A percentile compares a stretch with the other conserved stretches of the same genome.
phyloP scores from a whole-genome alignment of 2,797 vertebrate genomes.

The Falco rusticolus region DNA sequence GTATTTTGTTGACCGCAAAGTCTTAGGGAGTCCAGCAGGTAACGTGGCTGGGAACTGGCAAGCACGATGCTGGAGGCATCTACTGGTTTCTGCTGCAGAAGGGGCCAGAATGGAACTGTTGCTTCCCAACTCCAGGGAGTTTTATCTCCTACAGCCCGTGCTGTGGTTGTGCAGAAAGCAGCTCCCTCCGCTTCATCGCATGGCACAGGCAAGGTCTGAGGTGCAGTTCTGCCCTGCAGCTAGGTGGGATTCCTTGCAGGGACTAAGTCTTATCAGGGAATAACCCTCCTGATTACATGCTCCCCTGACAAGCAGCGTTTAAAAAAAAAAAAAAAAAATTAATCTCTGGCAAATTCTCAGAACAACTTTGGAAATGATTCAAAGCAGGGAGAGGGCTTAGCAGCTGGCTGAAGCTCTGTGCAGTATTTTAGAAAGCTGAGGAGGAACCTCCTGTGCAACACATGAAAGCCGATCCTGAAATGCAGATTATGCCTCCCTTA shows the following conservation, averaged over 20 bases:
- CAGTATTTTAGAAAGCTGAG: constrained; percentile 30
- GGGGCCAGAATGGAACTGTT: neutral
- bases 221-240: neutral
- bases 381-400: constrained; percentile 36
- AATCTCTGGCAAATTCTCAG: constrained; percentile 42
- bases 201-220: neutral
- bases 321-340: neutral
- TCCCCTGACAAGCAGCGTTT: neutral
- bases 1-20: constrained; percentile 29
- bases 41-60: accelerated
- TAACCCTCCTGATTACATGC: neutral
- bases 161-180: accelerated
- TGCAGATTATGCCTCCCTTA: neutral
- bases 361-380: constrained; percentile 17
- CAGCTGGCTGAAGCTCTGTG: constrained; percentile 18
- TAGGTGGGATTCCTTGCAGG: neutral
- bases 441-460: constrained; percentile 46
- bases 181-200: accelerated
- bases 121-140: neutral
- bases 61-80: neutral
- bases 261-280: neutral
- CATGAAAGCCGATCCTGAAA: constrained; percentile 24
- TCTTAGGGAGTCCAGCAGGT: neutral
- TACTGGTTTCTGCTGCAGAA: neutral
- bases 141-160: neutral